Evolutionary conservation across 2,888 invertebrate genomes (phyloP), one percentile per base, ranked within the genome.

Genomic region (Cosmorhoe ocellata): DNA sequence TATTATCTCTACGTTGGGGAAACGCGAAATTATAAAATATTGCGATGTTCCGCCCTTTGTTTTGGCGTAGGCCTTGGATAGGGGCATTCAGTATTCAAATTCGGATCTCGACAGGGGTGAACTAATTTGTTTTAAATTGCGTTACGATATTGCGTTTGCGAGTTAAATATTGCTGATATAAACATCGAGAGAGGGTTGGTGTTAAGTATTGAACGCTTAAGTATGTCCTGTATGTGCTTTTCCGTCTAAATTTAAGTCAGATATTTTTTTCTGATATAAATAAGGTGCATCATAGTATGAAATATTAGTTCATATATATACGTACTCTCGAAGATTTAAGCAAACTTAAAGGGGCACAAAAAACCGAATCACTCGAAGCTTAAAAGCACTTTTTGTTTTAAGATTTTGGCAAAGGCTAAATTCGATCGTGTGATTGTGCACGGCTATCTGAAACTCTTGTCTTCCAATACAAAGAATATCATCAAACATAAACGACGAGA

Each of bases 51-150:
- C 86, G 67, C 87, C 88, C 86, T 86, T 87, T 88, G 84, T 85
- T 88, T 89, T 84, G 76, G 74, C 77, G 68, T 76, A 79, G 74
- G 70, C 73, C 70, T 71, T 66, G 63, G 72, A 76, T 76, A 74
- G 85, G 87, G 87, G 85, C 76, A 74, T 79, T 74, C 75, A 74
- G 78, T 85, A 88, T 89, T 88, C 84, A 90, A 90, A 90, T 89
- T 84, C 74, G 71, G 67, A 72, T 74, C 77, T 70, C 73, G 57
- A 79, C 78, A 80, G 84, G 90, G 89, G 87, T 68, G 80, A 79
- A 81, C 89, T 90, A 90, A 90, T 90, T 90, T 76, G 86, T 85
- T 90, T 90, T 84, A 89, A 89, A 90, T 90, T 90, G 84, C 86
- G 81, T 88, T 88, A 87, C 84, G 84, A 87, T 90, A 90, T 89